Percentiles rank a stretch among this genome's conserved stretches.
phyloP scores from a whole-genome alignment of 2,113 vertebrate genomes.

The Pongo pygmaeus region DNA sequence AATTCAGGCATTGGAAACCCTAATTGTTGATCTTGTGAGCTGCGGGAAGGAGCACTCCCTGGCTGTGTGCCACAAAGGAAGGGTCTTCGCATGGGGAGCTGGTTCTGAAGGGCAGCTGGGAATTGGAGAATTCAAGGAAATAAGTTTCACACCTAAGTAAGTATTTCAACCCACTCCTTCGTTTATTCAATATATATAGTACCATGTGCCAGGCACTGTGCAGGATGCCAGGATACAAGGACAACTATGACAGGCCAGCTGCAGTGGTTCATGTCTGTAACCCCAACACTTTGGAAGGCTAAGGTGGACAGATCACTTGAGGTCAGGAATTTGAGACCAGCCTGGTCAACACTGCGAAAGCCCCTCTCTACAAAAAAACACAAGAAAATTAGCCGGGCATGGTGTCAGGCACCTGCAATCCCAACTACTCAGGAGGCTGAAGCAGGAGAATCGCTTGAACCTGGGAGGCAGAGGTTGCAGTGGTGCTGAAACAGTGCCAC shows the following conservation, averaged over 20 bases:
- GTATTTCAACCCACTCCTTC: not conserved
- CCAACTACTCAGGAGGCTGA: too few relatives aligned
- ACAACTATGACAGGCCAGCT: not conserved
- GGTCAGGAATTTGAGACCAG: too few relatives aligned
- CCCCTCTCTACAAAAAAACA: too few relatives aligned
- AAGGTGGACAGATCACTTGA: too few relatives aligned
- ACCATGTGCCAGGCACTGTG: not conserved
- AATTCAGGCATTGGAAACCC: slow-evolving; percentile 62
- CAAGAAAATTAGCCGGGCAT: too few relatives aligned
- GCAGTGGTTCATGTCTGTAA: too few relatives aligned
- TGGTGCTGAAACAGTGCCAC: too few relatives aligned
- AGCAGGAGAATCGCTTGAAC: too few relatives aligned
- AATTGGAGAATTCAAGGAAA: slow-evolving; percentile 54
- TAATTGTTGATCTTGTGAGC: slow-evolving; percentile 48
- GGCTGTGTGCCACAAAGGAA: slow-evolving; percentile 74
- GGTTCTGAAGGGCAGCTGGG: slow-evolving; percentile 81
- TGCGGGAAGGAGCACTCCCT: slow-evolving; percentile 81
- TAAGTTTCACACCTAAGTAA: slow-evolving; percentile 69
- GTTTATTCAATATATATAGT: not conserved
- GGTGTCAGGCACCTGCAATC: too few relatives aligned
- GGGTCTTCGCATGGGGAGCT: slow-evolving; percentile 79
- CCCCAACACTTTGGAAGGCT: too few relatives aligned
- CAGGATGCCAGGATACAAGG: not conserved
- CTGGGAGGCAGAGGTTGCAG: too few relatives aligned
- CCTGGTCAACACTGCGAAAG: too few relatives aligned